Base-by-base conservation (phyloP, 2,113 vertebrate genomes). In the Mohoua ochrocephala region DNA sequence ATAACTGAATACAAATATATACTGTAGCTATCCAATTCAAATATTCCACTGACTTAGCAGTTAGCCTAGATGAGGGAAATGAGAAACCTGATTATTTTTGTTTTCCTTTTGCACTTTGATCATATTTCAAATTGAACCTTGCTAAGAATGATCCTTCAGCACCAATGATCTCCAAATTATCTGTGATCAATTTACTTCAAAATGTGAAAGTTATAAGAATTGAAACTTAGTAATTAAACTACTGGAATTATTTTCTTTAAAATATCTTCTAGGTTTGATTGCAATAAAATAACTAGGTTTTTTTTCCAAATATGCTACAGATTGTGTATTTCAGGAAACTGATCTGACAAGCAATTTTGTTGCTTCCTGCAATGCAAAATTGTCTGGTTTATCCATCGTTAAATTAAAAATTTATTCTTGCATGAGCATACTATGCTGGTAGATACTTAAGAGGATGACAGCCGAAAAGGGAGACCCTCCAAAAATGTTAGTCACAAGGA, bases 401-500 rank as follows among this genome's bases (percentile, higher is more conserved):
- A 95, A 97, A 95, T 90, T 93, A 97, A 95, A 93, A 76, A 65
- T 85, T 89, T 77, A 50, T 94, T 97, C 63, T 78, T 91, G 13
- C 59, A 52, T 59, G 23, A 64, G 11, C 11, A 49, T 75, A 33
- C 23, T 73, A 27, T 80, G 42, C 16, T 2, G 1, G 42, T 39
- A 83, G 15, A 81, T 64, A 44, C 41, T 64, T 67, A 23, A 23
- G 26, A n/a, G 10, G 39, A 68, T 52, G 33, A 73, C 26, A 80
- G 23, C 8, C 27, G 30, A 84, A 80, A 19, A 75, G 8, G 23
- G 35, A 93, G 47, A 71, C 31, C 24, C 47, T 70, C 33, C n/a
- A 70, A 81, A 84, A 93, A 45, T 67, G 7, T 45, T 63, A 74
- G 39, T 86, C 45, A 42, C 22, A 80, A 65, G 26, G 37, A 67